These are phyloP conservation scores for Rafetus swinhoei DNA, from an alignment of 2,113 vertebrate genomes.

Conservation along the genomic window DNA sequence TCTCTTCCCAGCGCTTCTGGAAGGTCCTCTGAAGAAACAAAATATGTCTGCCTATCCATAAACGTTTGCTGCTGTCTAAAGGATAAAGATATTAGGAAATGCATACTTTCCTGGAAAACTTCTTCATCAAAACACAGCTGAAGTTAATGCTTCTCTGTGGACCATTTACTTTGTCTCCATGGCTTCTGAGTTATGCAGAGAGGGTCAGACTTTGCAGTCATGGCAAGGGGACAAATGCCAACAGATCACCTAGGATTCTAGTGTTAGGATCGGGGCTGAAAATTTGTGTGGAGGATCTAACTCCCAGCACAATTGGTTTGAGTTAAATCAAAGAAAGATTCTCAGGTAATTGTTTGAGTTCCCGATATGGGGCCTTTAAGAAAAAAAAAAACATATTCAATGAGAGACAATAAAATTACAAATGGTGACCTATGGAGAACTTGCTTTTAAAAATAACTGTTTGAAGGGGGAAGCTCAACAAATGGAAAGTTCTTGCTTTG, in stretches of 20 bases:
- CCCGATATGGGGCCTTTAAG: background rate
- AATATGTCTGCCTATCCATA: accelerated
- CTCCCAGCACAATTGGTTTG: accelerated
- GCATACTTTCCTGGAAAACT: background rate
- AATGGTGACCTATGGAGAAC: background rate
- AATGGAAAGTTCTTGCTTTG: background rate
- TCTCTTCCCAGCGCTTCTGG: background rate
- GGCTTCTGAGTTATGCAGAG: background rate
- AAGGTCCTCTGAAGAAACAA: background rate
- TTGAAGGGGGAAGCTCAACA: background rate
- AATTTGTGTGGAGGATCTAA: background rate
- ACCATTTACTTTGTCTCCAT: background rate
- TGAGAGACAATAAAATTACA: background rate
- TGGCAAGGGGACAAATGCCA: background rate
- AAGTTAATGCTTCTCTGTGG: background rate
- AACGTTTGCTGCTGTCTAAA: background rate
- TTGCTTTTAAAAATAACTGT: background rate
- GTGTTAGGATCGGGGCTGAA: background rate
- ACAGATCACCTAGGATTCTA: background rate
- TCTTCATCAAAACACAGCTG: background rate
- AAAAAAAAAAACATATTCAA: background rate
- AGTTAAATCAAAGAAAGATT: background rate
- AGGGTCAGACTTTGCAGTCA: background rate
- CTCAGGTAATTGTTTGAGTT: background rate
- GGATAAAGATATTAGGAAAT: background rate